These are phyloP conservation scores for Drosophila lowei DNA, from an alignment of 1,140 invertebrate genomes.

Conservation along the genomic window DNA sequence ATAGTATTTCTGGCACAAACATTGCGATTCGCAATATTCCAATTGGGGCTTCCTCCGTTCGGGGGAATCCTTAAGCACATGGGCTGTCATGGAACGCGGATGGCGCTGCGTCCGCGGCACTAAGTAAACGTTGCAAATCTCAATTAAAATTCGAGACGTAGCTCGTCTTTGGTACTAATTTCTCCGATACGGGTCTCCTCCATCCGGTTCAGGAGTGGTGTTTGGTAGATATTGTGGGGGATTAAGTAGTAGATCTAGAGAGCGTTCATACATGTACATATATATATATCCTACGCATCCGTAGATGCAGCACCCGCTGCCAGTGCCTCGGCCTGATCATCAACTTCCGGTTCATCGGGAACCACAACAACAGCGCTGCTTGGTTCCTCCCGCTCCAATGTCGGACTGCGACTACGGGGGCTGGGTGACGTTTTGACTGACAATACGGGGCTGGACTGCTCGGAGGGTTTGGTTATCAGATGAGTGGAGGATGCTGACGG, in stretches of 20 bases:
- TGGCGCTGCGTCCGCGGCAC: slow-evolving; percentile 12
- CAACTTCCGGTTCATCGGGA: slow-evolving; percentile 20
- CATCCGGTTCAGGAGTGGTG: neutral
- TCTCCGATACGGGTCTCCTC: neutral
- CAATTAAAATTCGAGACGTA: slow-evolving; percentile 63
- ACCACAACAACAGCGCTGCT: slow-evolving; percentile 28
- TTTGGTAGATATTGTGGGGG: neutral
- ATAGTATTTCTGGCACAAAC: slow-evolving; percentile 54
- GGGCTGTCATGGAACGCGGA: neutral
- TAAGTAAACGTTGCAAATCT: slow-evolving; percentile 73
- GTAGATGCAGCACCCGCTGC: no score
- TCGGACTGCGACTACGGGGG: slow-evolving; percentile 9
- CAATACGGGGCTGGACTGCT: neutral
- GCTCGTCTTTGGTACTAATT: slow-evolving; percentile 73
- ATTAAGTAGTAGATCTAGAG: no score
- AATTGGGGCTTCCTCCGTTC: slow-evolving; percentile 18
- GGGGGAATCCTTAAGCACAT: slow-evolving; percentile 35
- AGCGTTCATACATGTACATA: no score
- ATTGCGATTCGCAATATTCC: slow-evolving; percentile 37
- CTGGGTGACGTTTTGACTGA: neutral
- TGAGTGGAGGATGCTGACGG: no score
- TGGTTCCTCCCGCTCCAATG: neutral
- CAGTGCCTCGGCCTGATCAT: neutral
- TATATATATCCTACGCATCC: no score
- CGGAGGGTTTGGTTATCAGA: neutral